A percentile compares a stretch with the other conserved stretches of the same genome.
Conservation (phyloP, 2,888 invertebrate species). For the Ommatoiulus sabulosus region DNA sequence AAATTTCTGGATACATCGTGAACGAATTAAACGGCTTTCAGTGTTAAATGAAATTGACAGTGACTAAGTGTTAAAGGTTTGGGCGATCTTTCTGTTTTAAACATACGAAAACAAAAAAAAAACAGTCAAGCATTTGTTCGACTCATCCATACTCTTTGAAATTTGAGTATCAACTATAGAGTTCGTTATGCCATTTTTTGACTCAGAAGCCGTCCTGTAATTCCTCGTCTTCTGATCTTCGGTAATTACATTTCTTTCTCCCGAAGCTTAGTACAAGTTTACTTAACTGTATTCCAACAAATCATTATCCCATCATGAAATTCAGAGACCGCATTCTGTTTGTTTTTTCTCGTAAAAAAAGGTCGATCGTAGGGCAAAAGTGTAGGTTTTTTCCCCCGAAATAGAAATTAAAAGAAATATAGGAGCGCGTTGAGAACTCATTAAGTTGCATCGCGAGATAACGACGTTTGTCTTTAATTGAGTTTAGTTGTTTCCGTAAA, state of each 20-base stretch:
- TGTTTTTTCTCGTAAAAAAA: neutral
- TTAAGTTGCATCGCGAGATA: conserved; percentile 37
- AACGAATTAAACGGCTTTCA: too few relatives aligned
- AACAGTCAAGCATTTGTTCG: too few relatives aligned
- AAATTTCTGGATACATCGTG: too few relatives aligned
- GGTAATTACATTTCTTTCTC: neutral
- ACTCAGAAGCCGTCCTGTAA: too few relatives aligned
- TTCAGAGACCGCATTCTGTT: conserved; percentile 12
- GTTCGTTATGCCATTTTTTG: too few relatives aligned
- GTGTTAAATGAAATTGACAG: too few relatives aligned
- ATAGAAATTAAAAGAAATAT: conserved; percentile 31
- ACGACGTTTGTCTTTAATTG: conserved; percentile 33
- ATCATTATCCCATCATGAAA: conserved; percentile 10
- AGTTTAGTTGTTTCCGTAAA: conserved; percentile 37
- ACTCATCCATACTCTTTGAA: too few relatives aligned
- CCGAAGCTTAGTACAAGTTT: neutral
- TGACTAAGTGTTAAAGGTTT: too few relatives aligned
- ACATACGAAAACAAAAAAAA: too few relatives aligned
- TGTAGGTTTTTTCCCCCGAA: neutral
- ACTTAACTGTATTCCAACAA: neutral
- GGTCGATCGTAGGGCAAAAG: neutral
- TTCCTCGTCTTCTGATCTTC: neutral
- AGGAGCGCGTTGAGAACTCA: conserved; percentile 35
- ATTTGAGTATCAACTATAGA: too few relatives aligned
- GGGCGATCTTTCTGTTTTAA: too few relatives aligned